These are phyloP conservation scores for Heliconius congener DNA, from an alignment of 1,140 invertebrate species.

Conservation along the genomic window DNA sequence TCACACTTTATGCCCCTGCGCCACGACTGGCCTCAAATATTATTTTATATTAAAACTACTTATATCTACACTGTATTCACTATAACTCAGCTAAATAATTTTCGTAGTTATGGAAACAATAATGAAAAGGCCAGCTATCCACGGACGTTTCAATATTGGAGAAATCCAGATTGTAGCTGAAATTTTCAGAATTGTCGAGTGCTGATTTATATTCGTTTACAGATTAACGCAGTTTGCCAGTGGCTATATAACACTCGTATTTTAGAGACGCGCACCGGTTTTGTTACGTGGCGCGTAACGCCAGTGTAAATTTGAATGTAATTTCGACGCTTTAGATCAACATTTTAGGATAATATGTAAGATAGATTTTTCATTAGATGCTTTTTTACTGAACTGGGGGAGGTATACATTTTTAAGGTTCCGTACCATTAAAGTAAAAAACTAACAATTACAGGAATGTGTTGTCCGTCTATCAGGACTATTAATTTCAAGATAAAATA, in stretches of 20 bases:
- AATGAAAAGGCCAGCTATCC: not conserved
- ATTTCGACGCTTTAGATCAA: not conserved
- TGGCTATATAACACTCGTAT: slow-evolving; percentile 19
- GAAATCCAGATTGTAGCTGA: not conserved
- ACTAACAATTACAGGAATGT: too few relatives aligned
- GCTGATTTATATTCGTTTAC: slow-evolving; percentile 28
- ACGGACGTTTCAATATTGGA: not conserved
- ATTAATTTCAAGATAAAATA: too few relatives aligned
- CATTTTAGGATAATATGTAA: not conserved
- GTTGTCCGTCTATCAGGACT: too few relatives aligned
- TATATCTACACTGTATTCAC: too few relatives aligned
- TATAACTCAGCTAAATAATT: not conserved
- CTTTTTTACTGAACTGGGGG: too few relatives aligned
- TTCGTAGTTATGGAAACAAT: not conserved
- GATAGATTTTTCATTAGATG: too few relatives aligned
- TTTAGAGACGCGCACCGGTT: slow-evolving; percentile 21
- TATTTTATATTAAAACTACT: too few relatives aligned
- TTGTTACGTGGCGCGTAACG: slow-evolving; percentile 1
- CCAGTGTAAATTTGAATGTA: not conserved
- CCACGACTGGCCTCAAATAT: too few relatives aligned
- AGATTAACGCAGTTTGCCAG: slow-evolving; percentile 27
- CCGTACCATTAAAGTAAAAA: too few relatives aligned
- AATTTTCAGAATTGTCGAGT: slow-evolving; percentile 6
- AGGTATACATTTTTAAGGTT: too few relatives aligned
- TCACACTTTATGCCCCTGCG: too few relatives aligned